Evolutionary conservation across 2,888 invertebrate species (phyloP).

Genomic region (Noctua pronuba): DNA sequence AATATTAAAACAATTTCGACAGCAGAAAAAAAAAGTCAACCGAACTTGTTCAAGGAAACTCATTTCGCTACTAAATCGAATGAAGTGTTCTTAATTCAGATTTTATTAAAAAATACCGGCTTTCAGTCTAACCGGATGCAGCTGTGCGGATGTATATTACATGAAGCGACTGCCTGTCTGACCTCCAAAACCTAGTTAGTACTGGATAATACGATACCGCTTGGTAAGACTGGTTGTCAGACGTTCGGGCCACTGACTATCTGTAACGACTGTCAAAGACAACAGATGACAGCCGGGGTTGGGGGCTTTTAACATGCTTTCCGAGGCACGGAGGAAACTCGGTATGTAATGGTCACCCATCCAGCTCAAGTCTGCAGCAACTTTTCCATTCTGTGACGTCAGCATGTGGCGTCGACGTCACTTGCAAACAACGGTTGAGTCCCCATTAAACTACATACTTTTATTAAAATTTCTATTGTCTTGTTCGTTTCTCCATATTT

Average conservation of each 20-base stretch:
- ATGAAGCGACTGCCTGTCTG: neutral
- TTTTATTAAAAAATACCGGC: constrained; percentile 66
- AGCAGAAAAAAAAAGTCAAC: constrained; percentile 58
- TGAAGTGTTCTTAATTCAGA: constrained; percentile 68
- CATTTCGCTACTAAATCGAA: constrained; percentile 68
- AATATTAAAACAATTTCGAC: constrained; percentile 71
- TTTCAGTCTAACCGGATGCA: neutral
- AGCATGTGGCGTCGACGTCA: neutral
- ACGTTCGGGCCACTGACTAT: neutral
- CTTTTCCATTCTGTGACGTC: constrained; percentile 65
- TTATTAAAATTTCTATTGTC: constrained; percentile 19
- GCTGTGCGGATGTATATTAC: neutral
- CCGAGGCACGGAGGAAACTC: neutral
- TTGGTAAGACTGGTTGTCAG: neutral
- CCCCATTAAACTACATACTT: constrained; percentile 22
- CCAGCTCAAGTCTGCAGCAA: constrained; percentile 23
- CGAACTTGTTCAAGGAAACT: constrained; percentile 65
- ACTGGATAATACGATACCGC: neutral
- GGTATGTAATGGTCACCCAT: too few relatives aligned
- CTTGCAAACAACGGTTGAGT: too few relatives aligned
- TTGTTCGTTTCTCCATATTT: constrained; percentile 3
- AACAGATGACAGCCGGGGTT: neutral
- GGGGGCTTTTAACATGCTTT: neutral
- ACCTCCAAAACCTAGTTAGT: neutral
- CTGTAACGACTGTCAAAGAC: neutral